Percentiles rank a stretch among this genome's conserved stretches.
Evolutionary conservation across 2,113 vertebrate species (phyloP).

Genomic region (Pithys albifrons): DNA sequence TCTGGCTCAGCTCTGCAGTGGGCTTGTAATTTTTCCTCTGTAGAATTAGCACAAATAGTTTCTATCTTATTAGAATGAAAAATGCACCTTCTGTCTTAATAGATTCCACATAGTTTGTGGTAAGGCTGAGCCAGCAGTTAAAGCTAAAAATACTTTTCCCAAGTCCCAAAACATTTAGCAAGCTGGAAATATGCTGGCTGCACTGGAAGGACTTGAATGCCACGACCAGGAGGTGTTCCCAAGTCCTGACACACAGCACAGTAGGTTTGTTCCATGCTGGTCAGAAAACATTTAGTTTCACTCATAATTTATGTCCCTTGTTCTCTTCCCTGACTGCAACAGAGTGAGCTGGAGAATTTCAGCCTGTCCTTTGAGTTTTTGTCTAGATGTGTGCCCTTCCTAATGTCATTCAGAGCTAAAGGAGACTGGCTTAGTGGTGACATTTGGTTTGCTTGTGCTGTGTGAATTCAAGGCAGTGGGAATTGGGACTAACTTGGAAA

Average conservation of each 20-base stretch:
- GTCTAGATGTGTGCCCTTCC: background rate
- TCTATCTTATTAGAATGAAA: slow-evolving; percentile 21
- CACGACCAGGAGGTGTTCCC: background rate
- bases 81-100: slow-evolving; percentile 1
- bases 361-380: background rate
- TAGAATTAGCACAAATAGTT: background rate
- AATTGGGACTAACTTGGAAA: background rate
- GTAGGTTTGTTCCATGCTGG: background rate
- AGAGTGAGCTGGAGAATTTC: slow-evolving; percentile 19
- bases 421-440: background rate
- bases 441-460: background rate
- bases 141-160: slow-evolving; percentile 43
- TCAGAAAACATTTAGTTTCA: background rate
- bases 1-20: background rate
- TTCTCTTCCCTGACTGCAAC: background rate
- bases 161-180: slow-evolving; percentile 22
- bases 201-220: background rate
- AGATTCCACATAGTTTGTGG: slow-evolving; percentile 31
- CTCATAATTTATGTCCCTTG: background rate
- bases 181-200: slow-evolving; percentile 42
- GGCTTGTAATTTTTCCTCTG: background rate
- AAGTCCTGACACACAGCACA: background rate
- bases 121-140: slow-evolving; percentile 33
- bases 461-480: background rate
- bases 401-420: background rate